Conservation (phyloP, 2,888 invertebrate species). For the Osedax frankpressi region DNA sequence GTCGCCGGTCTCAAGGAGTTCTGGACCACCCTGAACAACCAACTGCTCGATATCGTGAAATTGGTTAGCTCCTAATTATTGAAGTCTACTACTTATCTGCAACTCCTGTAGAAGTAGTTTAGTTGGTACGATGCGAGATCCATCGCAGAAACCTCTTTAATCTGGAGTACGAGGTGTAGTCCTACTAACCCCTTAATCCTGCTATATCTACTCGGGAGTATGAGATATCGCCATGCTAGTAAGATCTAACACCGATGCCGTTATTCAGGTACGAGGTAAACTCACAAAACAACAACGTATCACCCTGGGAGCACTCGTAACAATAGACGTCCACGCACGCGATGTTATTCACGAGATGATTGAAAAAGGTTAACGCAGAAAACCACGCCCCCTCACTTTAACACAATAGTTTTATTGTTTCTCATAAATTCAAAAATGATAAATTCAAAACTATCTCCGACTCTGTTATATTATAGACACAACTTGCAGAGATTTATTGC, state of each 20-base stretch:
- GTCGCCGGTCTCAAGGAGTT: conserved; percentile 54
- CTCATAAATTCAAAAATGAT: too few species aligned
- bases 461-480: too few species aligned
- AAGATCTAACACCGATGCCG: neutral
- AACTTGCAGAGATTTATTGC: too few species aligned
- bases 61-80: conserved; percentile 38
- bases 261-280: conserved; percentile 58
- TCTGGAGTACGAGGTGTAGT: too few species aligned
- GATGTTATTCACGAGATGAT: conserved; percentile 61
- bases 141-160: too few species aligned
- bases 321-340: conserved; percentile 80
- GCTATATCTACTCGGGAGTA: too few species aligned
- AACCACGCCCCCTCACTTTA: neutral
- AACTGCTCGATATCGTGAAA: conserved; percentile 62
- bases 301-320: conserved; percentile 76
- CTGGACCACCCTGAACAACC: conserved; percentile 51
- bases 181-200: too few species aligned
- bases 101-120: neutral
- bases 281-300: conserved; percentile 72
- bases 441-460: too few species aligned
- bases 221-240: too few species aligned
- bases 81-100: neutral
- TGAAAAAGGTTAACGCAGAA: conserved; percentile 34
- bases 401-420: too few species aligned
- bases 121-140: neutral